Evolutionary conservation across 2,113 vertebrate species (phyloP).

Genomic region (Leuciscus idus): DNA sequence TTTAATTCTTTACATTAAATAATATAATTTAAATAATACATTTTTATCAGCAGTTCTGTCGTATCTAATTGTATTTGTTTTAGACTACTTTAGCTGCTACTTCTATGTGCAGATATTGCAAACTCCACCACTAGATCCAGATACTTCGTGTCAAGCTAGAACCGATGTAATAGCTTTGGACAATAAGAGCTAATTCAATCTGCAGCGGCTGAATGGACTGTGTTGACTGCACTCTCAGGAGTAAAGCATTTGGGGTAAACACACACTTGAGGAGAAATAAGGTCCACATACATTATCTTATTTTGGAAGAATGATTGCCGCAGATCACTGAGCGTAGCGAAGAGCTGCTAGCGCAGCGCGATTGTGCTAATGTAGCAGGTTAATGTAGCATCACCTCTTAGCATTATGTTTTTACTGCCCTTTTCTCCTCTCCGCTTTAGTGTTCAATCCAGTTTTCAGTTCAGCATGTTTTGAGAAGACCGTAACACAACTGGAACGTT

Average conservation of each 20-base stretch:
- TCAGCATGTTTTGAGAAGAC: not conserved
- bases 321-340: constrained; percentile 43
- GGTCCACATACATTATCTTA: constrained; percentile 19
- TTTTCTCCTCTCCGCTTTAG: constrained; percentile 15
- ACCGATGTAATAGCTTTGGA: not conserved
- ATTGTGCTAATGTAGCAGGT: constrained; percentile 13
- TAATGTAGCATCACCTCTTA: constrained; percentile 48
- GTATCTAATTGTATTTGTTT: not conserved
- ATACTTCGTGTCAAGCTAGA: not conserved
- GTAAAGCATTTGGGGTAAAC: constrained; percentile 26
- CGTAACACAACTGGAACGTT: not conserved
- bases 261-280: constrained; percentile 37
- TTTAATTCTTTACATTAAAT: not conserved
- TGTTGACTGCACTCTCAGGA: constrained; percentile 49
- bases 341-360: constrained; percentile 14
- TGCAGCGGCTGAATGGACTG: constrained; percentile 28
- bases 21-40: not conserved
- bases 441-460: constrained; percentile 19
- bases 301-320: constrained; percentile 36
- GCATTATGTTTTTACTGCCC: constrained; percentile 39
- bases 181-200: constrained; percentile 40
- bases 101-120: not conserved
- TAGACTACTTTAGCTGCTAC: not conserved
- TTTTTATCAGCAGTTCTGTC: not conserved
- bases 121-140: not conserved